Percentiles rank a stretch among this genome's conserved stretches.
These are phyloP conservation scores for Cyclophora punctaria DNA, from an alignment of 2,888 invertebrate genomes.

Conservation along the genomic window DNA sequence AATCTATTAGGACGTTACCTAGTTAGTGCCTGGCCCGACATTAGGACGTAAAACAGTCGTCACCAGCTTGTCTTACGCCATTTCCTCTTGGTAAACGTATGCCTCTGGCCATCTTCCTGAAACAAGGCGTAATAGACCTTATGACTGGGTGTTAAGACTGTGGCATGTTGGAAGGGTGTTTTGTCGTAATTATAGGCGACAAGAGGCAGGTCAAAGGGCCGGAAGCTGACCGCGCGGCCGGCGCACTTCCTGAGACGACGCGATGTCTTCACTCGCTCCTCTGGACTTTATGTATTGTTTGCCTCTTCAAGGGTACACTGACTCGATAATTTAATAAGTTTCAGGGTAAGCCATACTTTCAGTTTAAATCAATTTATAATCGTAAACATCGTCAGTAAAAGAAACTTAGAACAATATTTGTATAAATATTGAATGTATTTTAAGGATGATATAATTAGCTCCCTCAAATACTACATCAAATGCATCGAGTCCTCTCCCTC, in stretches of 20 bases:
- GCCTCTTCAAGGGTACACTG: slow-evolving; percentile 20
- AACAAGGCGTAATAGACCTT: slow-evolving; percentile 30
- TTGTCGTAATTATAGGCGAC: slow-evolving; percentile 51
- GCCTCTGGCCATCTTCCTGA: slow-evolving; percentile 31
- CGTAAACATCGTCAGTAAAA: too few species aligned
- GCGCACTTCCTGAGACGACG: slow-evolving; percentile 52
- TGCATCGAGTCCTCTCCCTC: not conserved
- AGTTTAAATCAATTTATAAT: too few species aligned
- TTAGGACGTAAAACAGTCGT: slow-evolving; percentile 30
- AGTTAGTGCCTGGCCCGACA: slow-evolving; percentile 7
- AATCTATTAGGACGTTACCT: slow-evolving; percentile 4
- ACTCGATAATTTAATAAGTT: too few species aligned
- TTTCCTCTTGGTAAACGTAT: slow-evolving; percentile 45
- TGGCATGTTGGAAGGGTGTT: slow-evolving; percentile 17
- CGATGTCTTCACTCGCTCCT: slow-evolving; percentile 45
- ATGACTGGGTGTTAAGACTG: slow-evolving; percentile 19
- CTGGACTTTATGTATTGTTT: slow-evolving; percentile 33
- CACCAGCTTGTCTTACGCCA: slow-evolving; percentile 43
- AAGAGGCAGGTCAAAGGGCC: slow-evolving; percentile 64
- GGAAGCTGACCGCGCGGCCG: slow-evolving; percentile 64
- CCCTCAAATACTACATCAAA: too few species aligned
- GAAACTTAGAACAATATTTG: too few species aligned
- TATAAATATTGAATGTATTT: too few species aligned
- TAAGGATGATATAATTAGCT: too few species aligned
- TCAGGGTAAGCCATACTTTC: too few species aligned